Conservation (phyloP, 2,113 vertebrate species). For the Cranoglanis bouderius region DNA sequence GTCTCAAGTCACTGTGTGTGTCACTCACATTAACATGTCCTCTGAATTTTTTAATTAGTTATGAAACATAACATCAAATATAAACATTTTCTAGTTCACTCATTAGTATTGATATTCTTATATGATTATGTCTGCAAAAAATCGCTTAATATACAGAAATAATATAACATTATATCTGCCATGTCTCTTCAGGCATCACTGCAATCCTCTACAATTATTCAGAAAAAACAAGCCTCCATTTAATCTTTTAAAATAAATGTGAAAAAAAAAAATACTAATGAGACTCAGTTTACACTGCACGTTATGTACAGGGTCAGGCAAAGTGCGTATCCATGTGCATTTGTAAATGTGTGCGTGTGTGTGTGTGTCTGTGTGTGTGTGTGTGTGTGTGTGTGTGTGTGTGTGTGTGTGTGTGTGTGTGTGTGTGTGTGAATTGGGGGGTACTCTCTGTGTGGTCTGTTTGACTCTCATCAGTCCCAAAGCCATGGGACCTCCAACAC, state of each 20-base stretch:
- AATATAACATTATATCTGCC: neutral
- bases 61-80: neutral
- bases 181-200: neutral
- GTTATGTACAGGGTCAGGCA: conserved; percentile 46
- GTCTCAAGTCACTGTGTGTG: conserved; percentile 46
- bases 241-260: conserved; percentile 39
- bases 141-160: neutral
- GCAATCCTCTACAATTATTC: neutral
- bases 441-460: conserved; percentile 71
- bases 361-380: conserved; percentile 4
- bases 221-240: neutral
- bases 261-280: conserved; percentile 42
- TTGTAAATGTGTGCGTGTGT: neutral
- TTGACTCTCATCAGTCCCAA: conserved; percentile 62
- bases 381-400: neutral
- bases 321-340: conserved; percentile 11
- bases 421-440: neutral
- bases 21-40: neutral
- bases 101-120: neutral
- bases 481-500: conserved; percentile 55
- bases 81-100: neutral
- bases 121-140: neutral
- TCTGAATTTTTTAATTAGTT: neutral
- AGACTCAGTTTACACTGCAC: conserved; percentile 59
- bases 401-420: neutral